Percentiles rank a stretch among this genome's conserved stretches.
Conservation (phyloP, 2,113 vertebrate species). For the Redunca redunca region DNA sequence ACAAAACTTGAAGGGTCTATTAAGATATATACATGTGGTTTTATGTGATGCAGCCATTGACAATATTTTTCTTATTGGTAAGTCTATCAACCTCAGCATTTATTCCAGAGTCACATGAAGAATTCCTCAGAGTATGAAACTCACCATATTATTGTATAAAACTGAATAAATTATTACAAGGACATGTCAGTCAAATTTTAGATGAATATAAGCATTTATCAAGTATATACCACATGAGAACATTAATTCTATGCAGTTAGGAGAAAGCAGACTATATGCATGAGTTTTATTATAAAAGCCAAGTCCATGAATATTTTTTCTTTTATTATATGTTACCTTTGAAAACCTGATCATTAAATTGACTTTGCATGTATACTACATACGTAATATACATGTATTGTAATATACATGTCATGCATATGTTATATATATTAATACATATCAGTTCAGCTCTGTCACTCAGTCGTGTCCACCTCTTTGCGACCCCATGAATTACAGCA, state of each 20-base stretch:
- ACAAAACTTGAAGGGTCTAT: constrained; percentile 21
- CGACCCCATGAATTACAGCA: too few relatives aligned
- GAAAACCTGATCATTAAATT: neutral
- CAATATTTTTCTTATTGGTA: neutral
- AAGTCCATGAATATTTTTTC: neutral
- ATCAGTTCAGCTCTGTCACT: neutral
- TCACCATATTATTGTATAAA: neutral
- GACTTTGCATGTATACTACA: neutral
- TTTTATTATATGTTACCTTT: neutral
- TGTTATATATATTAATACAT: neutral
- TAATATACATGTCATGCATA: neutral
- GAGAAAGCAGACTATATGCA: neutral
- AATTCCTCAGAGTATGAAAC: neutral
- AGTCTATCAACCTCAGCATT: neutral
- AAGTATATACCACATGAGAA: neutral
- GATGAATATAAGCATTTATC: neutral
- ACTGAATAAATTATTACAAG: neutral
- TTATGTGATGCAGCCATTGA: neutral
- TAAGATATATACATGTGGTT: constrained; percentile 22
- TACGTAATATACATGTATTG: neutral
- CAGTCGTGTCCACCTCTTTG: too few relatives aligned
- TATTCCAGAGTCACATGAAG: neutral
- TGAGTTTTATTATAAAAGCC: neutral
- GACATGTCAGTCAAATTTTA: neutral
- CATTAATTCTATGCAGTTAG: neutral